These are phyloP conservation scores for Chionis minor DNA, from an alignment of 2,113 vertebrate genomes.

Conservation along the genomic window DNA sequence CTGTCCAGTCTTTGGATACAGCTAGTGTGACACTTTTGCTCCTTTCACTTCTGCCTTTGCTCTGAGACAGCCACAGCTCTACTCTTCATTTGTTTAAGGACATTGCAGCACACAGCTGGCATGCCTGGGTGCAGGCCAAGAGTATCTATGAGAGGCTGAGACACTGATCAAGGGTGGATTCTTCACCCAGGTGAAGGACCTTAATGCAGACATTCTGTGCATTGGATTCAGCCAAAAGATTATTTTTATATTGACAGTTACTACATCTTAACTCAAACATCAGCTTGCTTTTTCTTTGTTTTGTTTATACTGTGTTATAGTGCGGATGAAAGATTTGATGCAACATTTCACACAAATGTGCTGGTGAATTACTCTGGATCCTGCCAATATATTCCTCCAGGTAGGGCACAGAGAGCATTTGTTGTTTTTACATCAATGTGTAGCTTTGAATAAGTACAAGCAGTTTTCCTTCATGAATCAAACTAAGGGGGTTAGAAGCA, in stretches of 20 bases:
- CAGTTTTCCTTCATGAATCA: not conserved
- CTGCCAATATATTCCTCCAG: conserved; percentile 91
- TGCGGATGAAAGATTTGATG: conserved; percentile 90
- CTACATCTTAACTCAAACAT: not conserved
- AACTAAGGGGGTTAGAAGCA: not conserved
- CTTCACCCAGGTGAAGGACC: not conserved
- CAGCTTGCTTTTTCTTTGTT: not conserved
- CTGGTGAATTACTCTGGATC: conserved; percentile 85
- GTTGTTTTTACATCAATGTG: not conserved
- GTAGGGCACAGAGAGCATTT: conserved; percentile 61
- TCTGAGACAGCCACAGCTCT: not conserved
- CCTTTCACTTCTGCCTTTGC: not conserved
- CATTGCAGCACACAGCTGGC: too few species aligned
- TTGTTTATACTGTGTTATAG: conserved; percentile 64
- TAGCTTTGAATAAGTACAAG: not conserved
- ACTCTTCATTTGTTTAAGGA: not conserved
- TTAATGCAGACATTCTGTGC: not conserved
- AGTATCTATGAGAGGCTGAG: not conserved
- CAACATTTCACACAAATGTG: conserved; percentile 91
- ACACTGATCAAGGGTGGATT: not conserved
- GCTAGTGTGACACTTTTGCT: not conserved
- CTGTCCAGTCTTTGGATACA: not conserved
- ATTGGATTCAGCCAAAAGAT: not conserved
- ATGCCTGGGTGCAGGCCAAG: not conserved
- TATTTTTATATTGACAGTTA: not conserved